Percentiles rank a stretch among this genome's conserved stretches.
These are phyloP conservation scores for Drosophila subquinaria DNA, from an alignment of 2,888 invertebrate species.

Conservation along the genomic window DNA sequence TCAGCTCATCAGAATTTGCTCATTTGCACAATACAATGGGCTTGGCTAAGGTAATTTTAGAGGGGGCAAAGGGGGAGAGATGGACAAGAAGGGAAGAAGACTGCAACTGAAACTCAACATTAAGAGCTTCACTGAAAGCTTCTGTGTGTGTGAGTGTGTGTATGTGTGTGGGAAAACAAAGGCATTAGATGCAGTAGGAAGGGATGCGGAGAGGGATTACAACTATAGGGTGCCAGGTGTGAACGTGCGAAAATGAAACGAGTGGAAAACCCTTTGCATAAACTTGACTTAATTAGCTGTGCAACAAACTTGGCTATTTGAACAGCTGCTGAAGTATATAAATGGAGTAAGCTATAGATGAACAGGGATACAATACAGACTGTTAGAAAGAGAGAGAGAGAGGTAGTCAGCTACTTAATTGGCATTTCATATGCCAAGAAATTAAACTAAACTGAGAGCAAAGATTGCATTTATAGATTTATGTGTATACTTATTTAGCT, in stretches of 20 bases:
- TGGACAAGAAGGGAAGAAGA: not conserved
- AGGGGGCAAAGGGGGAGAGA: not conserved
- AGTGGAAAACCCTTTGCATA: slow-evolving; percentile 62
- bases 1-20: slow-evolving; percentile 60
- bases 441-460: not conserved
- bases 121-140: slow-evolving; percentile 29
- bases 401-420: slow-evolving; percentile 8
- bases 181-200: slow-evolving; percentile 21
- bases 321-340: slow-evolving; percentile 65
- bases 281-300: slow-evolving; percentile 80
- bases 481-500: too few species aligned
- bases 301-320: slow-evolving; percentile 79
- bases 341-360: slow-evolving; percentile 7
- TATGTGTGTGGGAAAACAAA: slow-evolving; percentile 46
- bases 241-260: slow-evolving; percentile 66
- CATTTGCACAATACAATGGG: slow-evolving; percentile 61
- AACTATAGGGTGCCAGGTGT: slow-evolving; percentile 55
- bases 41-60: slow-evolving; percentile 14
- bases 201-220: not conserved
- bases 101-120: slow-evolving; percentile 46
- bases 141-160: not conserved
- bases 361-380: not conserved
- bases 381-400: not conserved
- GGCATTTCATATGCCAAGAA: slow-evolving; percentile 4
- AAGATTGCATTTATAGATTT: not conserved